These are phyloP conservation scores for Toxonevra muliebris DNA, from an alignment of 2,888 invertebrate species.

Conservation along the genomic window DNA sequence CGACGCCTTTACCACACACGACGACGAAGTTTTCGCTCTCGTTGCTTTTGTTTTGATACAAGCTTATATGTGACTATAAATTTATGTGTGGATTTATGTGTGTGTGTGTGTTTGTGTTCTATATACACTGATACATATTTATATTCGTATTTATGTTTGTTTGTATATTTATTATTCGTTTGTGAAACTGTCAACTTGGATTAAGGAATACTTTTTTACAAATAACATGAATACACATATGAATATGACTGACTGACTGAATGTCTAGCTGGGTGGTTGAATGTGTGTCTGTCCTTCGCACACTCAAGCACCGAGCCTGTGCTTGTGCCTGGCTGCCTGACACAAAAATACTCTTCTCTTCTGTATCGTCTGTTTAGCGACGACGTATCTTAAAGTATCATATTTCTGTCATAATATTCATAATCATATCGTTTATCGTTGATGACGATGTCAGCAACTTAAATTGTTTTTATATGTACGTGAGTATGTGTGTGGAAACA, in stretches of 20 bases:
- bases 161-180: constrained; percentile 1
- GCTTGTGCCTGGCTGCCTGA: too few relatives aligned
- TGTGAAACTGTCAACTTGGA: constrained; percentile 6
- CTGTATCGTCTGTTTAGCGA: too few relatives aligned
- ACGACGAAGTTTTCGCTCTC: too few relatives aligned
- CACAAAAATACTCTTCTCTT: too few relatives aligned
- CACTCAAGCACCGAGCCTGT: too few relatives aligned
- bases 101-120: not conserved
- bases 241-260: not conserved
- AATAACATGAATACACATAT: not conserved
- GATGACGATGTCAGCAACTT: not conserved
- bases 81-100: not conserved
- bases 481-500: not conserved
- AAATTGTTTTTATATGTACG: not conserved
- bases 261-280: too few relatives aligned
- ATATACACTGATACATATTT: not conserved
- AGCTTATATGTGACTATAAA: constrained; percentile 2
- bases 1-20: too few relatives aligned
- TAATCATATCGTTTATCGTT: not conserved
- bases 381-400: constrained; percentile 9
- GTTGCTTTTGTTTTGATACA: too few relatives aligned
- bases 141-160: not conserved
- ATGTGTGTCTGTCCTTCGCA: too few relatives aligned
- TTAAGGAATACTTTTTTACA: not conserved
- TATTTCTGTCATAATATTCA: constrained; percentile 13